These are phyloP conservation scores for Xanthorhoe designata DNA, from an alignment of 2,888 invertebrate genomes.

Conservation along the genomic window DNA sequence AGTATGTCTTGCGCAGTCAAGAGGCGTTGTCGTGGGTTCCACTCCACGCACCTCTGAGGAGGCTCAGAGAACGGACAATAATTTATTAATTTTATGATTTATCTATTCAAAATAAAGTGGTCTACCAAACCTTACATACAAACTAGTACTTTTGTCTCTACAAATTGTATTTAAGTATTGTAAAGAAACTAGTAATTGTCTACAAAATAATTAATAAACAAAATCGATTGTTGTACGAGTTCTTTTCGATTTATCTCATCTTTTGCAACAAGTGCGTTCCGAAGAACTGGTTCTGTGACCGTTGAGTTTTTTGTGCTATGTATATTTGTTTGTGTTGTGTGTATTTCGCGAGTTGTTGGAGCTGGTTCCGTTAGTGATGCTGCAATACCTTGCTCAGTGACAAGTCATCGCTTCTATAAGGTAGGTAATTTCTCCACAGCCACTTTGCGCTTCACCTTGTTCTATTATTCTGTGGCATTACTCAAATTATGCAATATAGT, in stretches of 20 bases:
- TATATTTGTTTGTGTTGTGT: conserved; percentile 64
- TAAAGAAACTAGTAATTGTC: conserved; percentile 43
- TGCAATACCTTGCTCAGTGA: conserved; percentile 60
- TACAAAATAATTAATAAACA: conserved; percentile 60
- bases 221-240: conserved; percentile 73
- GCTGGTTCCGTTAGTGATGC: conserved; percentile 66
- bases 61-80: conserved; percentile 68
- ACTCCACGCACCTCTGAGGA: conserved; percentile 59
- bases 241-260: conserved; percentile 68
- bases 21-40: conserved; percentile 56
- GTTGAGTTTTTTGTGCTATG: conserved; percentile 75
- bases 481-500: conserved; percentile 55
- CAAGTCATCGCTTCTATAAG: conserved; percentile 56
- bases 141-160: conserved; percentile 61
- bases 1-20: conserved; percentile 74
- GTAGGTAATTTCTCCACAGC: conserved; percentile 56
- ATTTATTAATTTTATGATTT: conserved; percentile 33
- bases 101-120: conserved; percentile 34
- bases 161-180: conserved; percentile 63
- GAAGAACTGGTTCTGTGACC: conserved; percentile 76
- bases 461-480: no score
- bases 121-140: conserved; percentile 52
- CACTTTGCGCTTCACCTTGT: conserved; percentile 39
- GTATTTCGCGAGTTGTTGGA: conserved; percentile 68
- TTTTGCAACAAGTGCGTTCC: conserved; percentile 77